Percentiles rank a stretch among this genome's conserved stretches.
Conservation (phyloP, 2,113 vertebrate species). For the Lates calcarifer region DNA sequence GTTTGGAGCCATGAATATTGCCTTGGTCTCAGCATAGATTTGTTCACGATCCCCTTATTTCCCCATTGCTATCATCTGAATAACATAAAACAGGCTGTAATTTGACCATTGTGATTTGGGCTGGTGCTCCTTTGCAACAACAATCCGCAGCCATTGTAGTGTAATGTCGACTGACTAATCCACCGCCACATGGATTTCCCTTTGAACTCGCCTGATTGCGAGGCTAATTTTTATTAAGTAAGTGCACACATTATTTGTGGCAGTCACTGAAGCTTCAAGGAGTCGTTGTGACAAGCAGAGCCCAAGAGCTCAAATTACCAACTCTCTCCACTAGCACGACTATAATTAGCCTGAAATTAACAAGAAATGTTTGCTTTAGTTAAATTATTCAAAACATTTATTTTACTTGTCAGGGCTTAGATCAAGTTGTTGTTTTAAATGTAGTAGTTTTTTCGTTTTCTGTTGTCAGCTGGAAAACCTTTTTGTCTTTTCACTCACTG, state of each 20-base stretch:
- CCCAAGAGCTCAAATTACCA: constrained; percentile 85
- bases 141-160: constrained; percentile 36
- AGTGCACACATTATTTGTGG: constrained; percentile 59
- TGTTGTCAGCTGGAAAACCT: constrained; percentile 32
- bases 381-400: constrained; percentile 92
- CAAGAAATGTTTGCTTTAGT: constrained; percentile 91
- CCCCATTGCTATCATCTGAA: constrained; percentile 44
- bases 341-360: constrained; percentile 90
- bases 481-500: constrained; percentile 9
- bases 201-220: constrained; percentile 65
- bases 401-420: constrained; percentile 89
- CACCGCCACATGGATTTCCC: constrained; percentile 51
- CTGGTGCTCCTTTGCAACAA: constrained; percentile 38
- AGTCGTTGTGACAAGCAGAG: constrained; percentile 80
- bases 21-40: constrained; percentile 38
- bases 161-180: constrained; percentile 42
- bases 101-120: constrained; percentile 70
- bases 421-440: constrained; percentile 85
- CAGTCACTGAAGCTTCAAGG: constrained; percentile 69
- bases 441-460: constrained; percentile 2
- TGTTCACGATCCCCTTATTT: constrained; percentile 46
- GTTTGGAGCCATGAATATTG: constrained; percentile 43
- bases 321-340: constrained; percentile 81
- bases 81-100: constrained; percentile 54
- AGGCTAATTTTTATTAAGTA: constrained; percentile 75